phyloP scores from a whole-genome alignment of 2,113 vertebrate genomes.

The Suricata suricatta region DNA sequence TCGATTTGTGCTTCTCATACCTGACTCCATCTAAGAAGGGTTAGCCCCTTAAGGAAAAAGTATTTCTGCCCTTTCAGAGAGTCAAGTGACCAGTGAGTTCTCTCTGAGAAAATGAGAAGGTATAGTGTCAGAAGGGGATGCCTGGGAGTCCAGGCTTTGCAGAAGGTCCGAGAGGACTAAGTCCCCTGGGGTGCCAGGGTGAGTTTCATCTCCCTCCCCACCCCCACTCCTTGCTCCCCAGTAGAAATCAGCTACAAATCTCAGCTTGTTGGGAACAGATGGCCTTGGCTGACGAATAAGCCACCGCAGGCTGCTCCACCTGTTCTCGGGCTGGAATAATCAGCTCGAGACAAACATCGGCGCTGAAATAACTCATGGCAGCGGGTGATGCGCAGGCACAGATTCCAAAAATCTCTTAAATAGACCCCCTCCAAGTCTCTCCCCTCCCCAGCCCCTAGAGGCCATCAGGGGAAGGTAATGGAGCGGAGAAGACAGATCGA shows the following conservation, averaged over 20 bases:
- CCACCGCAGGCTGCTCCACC: conserved; percentile 80
- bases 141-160: background rate
- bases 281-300: conserved; percentile 78
- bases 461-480: conserved; percentile 70
- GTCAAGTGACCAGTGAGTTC: conserved; percentile 17
- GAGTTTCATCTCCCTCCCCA: conserved; percentile 20
- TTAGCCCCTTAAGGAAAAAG: conserved; percentile 45
- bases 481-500: conserved; percentile 64
- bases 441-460: conserved; percentile 47
- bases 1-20: conserved; percentile 38
- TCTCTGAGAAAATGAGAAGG: background rate
- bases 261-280: conserved; percentile 84
- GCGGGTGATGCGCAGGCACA: conserved; percentile 64
- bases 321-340: conserved; percentile 78
- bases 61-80: background rate
- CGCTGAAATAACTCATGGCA: conserved; percentile 80
- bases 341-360: conserved; percentile 76
- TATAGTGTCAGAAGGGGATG: background rate
- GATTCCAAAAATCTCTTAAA: conserved; percentile 71
- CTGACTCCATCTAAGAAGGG: conserved; percentile 36
- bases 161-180: background rate
- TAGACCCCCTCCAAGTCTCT: conserved; percentile 50
- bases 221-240: conserved; percentile 77
- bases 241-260: conserved; percentile 83
- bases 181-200: background rate